A percentile compares a stretch with the other conserved stretches of the same genome.
Evolutionary conservation across 2,113 vertebrate genomes (phyloP).

Genomic region (Aptenodytes forsteri): DNA sequence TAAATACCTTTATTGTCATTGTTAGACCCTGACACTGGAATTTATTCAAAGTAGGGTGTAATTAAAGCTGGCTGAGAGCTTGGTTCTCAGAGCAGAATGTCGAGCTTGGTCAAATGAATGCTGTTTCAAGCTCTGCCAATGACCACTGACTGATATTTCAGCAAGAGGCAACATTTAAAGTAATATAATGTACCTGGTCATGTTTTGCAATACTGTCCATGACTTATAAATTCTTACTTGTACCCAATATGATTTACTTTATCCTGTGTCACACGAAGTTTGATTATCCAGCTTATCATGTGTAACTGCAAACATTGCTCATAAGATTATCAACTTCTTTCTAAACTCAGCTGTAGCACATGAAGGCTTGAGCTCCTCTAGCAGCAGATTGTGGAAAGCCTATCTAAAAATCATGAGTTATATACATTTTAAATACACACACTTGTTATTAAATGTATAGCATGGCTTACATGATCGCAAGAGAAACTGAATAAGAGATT

Average conservation of each 20-base stretch:
- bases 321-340: background rate
- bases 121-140: background rate
- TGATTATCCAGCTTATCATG: background rate
- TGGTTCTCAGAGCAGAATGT: background rate
- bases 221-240: background rate
- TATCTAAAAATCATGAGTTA: background rate
- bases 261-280: background rate
- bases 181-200: background rate
- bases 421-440: background rate
- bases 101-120: background rate
- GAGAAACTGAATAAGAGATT: background rate
- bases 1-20: background rate
- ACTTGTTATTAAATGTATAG: background rate
- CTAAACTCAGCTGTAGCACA: background rate
- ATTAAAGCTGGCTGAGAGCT: constrained; percentile 2
- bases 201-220: background rate
- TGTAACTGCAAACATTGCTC: background rate
- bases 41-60: background rate
- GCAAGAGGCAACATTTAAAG: background rate
- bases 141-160: background rate
- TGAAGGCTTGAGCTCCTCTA: background rate
- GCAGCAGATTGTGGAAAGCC: background rate
- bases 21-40: background rate
- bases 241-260: background rate
- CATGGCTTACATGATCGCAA: background rate